Base-by-base conservation (phyloP, 2,888 invertebrate genomes). In the Balanococcus diminutus region DNA sequence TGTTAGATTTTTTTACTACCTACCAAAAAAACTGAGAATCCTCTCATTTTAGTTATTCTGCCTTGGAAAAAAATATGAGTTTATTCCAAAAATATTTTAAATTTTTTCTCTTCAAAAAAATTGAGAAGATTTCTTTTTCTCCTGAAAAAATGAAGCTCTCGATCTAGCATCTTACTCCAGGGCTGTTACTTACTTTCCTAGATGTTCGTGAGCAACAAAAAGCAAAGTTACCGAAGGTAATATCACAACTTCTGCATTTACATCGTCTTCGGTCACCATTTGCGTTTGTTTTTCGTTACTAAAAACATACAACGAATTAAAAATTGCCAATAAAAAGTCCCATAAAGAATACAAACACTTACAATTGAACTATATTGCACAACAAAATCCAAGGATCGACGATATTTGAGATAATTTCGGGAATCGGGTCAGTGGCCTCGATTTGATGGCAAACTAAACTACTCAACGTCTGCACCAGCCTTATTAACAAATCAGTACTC, bases 321-420 rank as follows among this genome's bases (percentile, higher is more conserved):
- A 61, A 22, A 61, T 46, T 22, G n/a, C 19, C 56, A 19, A 36
- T 14, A 16, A 2, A 28, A 84, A 9, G 51, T 72, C n/a, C 8
- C 8, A 36, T 6, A 36, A 36, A 36, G 36, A n/a, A 31, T 31
- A 85, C 11, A 79, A 39, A 31, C 14, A 86, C 87, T 86, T 82
- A 87, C 87, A 67, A 72, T 89, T 94, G 92, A 82, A 97, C 91
- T 87, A 97, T 92, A 88, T 94, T 93, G 90, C 96, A 95, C 88
- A 97, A 91, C 86, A 97, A 91, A 86, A 96, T 94, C 96, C 96
- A 97, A 5, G 96, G 95, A 4, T 93, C 90, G 16, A 95, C 92
- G 16, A 94, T 93, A 87, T 93, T 93, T 85, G 96, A 91, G 0
- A 94, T 94, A 89, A 92, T 92, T 87, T 93, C 93, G 32, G 91